Conservation (phyloP, 2,113 vertebrate genomes). For the Abramis brama region DNA sequence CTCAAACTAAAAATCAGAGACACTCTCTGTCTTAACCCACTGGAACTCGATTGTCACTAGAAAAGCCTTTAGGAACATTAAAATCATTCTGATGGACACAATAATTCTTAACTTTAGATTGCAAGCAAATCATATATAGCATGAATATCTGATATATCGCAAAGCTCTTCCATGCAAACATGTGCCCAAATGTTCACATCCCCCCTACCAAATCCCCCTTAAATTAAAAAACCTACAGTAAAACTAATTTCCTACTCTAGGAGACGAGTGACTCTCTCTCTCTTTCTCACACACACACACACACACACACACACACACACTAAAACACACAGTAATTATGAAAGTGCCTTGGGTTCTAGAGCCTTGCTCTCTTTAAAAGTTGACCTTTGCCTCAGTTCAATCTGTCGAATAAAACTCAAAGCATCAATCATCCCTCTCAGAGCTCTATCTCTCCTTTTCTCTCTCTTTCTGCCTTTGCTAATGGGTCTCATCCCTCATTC, state of each 20-base stretch:
- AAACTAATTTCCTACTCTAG: slow-evolving; percentile 18
- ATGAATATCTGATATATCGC: not conserved
- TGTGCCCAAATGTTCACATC: slow-evolving; percentile 1
- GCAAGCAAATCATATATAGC: not conserved
- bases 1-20: not conserved
- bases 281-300: not conserved
- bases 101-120: not conserved
- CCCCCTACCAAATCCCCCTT: slow-evolving; percentile 6
- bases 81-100: not conserved
- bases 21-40: not conserved
- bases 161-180: not conserved
- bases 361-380: slow-evolving; percentile 42
- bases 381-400: slow-evolving; percentile 48
- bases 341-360: slow-evolving; percentile 45
- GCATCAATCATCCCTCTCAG: slow-evolving; percentile 40
- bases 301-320: not conserved
- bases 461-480: slow-evolving; percentile 26
- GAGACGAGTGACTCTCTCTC: slow-evolving; percentile 21
- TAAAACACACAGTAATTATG: slow-evolving; percentile 46
- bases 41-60: not conserved
- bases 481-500: slow-evolving; percentile 46
- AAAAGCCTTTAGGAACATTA: not conserved
- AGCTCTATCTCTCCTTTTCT: slow-evolving; percentile 36
- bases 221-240: slow-evolving; percentile 28
- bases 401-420: slow-evolving; percentile 42